Percentiles rank a stretch among this genome's conserved stretches.
Conservation (phyloP, 2,797 vertebrate genomes). For the Iguana delicatissima region DNA sequence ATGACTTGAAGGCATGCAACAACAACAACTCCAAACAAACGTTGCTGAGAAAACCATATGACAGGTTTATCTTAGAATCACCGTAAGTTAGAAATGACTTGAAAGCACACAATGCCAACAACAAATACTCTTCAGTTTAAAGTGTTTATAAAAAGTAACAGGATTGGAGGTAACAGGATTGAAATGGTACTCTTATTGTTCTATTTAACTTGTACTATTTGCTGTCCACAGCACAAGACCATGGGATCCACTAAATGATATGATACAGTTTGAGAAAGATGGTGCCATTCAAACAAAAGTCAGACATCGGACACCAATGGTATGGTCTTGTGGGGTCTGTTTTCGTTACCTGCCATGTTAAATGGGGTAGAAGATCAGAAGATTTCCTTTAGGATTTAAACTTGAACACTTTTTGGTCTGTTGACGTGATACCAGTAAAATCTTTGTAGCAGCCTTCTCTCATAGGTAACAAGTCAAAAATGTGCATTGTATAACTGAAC, state of each 20-base stretch:
- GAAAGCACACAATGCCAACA: no score
- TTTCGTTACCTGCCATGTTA: slow-evolving; percentile 82
- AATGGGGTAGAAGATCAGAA: slow-evolving; percentile 78
- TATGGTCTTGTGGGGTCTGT: slow-evolving; percentile 86
- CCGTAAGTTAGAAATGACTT: no score
- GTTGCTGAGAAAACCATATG: no score
- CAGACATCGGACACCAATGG: slow-evolving; percentile 97
- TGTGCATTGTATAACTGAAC: not conserved
- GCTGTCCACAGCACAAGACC: slow-evolving; percentile 89
- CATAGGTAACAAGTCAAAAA: not conserved
- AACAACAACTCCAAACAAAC: no score
- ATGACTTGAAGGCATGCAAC: no score
- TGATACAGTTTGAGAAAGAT: slow-evolving; percentile 98
- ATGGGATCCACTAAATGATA: slow-evolving; percentile 97
- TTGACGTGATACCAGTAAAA: not conserved
- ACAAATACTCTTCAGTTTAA: not conserved
- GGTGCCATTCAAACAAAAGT: slow-evolving; percentile 97
- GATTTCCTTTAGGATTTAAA: slow-evolving; percentile 56
- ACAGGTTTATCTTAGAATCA: no score
- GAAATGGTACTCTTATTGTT: not conserved
- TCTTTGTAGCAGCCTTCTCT: not conserved
- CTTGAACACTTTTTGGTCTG: not conserved
- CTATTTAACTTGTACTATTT: not conserved
- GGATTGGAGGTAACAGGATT: slow-evolving; percentile 29
- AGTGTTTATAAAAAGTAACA: not conserved